Evolutionary conservation across 2,113 vertebrate genomes (phyloP).

Genomic region (Plecotus auritus): DNA sequence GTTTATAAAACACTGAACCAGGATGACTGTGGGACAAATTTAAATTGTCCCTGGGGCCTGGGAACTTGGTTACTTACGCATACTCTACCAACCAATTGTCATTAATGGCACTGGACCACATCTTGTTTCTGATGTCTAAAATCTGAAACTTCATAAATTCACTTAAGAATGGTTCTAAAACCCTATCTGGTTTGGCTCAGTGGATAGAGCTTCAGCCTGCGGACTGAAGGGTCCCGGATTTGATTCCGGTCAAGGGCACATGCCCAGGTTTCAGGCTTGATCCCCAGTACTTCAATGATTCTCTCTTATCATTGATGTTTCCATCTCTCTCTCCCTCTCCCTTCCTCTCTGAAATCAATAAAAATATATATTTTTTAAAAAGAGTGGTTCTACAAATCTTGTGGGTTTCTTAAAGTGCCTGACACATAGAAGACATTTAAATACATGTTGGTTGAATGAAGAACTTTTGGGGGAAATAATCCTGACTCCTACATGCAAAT

Average conservation of each 20-base stretch:
- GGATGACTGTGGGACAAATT: not conserved
- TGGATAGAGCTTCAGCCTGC: too few species aligned
- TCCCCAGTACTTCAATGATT: too few species aligned
- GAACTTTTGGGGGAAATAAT: not conserved
- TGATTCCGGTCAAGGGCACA: too few species aligned
- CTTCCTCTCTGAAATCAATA: too few species aligned
- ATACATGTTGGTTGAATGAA: not conserved
- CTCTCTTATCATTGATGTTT: too few species aligned
- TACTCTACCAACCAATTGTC: not conserved
- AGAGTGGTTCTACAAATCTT: not conserved
- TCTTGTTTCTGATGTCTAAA: not conserved
- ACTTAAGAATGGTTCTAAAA: not conserved
- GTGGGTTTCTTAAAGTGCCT: not conserved
- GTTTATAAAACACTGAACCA: constrained; percentile 38
- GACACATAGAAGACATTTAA: not conserved
- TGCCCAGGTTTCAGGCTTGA: too few species aligned
- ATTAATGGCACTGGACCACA: not conserved
- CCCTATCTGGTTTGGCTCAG: too few species aligned
- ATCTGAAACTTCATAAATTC: not conserved
- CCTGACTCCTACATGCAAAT: not conserved
- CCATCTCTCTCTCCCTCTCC: too few species aligned
- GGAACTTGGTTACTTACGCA: not conserved
- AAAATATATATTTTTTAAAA: not conserved
- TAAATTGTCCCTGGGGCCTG: not conserved
- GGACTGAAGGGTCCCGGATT: too few species aligned